These are phyloP conservation scores for Drosophila persimilis DNA, from an alignment of 1,140 invertebrate species.

Conservation along the genomic window DNA sequence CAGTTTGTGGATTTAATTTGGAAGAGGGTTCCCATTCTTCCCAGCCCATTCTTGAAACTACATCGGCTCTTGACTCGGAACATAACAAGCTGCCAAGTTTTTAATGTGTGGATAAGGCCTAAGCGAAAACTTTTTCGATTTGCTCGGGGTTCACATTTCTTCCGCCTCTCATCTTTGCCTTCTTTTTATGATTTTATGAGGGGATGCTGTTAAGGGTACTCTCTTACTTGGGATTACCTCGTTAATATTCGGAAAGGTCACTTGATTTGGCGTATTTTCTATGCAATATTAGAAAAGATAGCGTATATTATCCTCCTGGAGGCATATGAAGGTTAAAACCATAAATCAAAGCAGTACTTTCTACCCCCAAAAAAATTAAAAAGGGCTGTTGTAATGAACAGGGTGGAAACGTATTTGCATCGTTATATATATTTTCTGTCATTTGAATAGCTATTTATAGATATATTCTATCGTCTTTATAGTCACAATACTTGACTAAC, in stretches of 20 bases:
- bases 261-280: too few species aligned
- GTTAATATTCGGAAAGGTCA: conserved; percentile 30
- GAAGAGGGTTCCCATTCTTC: conserved; percentile 12
- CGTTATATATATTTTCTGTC: too few species aligned
- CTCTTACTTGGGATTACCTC: conserved; percentile 1
- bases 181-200: conserved; percentile 49
- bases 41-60: conserved; percentile 44
- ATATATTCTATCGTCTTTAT: too few species aligned
- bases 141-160: conserved; percentile 24
- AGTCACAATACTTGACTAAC: too few species aligned
- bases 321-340: too few species aligned
- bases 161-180: conserved; percentile 4
- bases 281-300: too few species aligned
- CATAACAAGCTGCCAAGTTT: conserved; percentile 77
- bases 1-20: conserved; percentile 79
- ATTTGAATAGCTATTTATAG: too few species aligned
- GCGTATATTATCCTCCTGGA: not conserved
- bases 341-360: too few species aligned
- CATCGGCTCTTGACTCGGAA: conserved; percentile 35
- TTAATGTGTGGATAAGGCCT: conserved; percentile 59
- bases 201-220: conserved; percentile 11
- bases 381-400: too few species aligned
- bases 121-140: conserved; percentile 75
- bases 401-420: too few species aligned
- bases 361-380: too few species aligned